phyloP scores from a whole-genome alignment of 2,888 invertebrate species.

The Drosophila fulvimacula region DNA sequence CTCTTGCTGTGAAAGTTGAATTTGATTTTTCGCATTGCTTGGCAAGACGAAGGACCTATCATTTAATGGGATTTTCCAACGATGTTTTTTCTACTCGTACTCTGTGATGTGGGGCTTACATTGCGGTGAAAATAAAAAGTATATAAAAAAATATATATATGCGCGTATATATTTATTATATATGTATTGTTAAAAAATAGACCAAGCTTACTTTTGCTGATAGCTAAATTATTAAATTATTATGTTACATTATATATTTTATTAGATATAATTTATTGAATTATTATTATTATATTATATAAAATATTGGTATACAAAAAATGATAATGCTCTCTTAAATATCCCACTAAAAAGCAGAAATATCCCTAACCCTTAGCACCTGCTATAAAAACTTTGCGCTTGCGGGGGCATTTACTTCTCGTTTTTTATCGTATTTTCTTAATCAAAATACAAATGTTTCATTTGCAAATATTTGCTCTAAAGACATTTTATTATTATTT shows the following conservation, averaged over 20 bases:
- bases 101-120: not conserved
- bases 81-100: conserved; percentile 10
- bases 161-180: too few species aligned
- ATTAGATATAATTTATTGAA: too few species aligned
- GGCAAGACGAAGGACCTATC: conserved; percentile 14
- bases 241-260: too few species aligned
- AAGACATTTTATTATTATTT: conserved; percentile 22
- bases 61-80: conserved; percentile 63
- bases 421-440: conserved; percentile 1
- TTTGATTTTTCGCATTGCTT: conserved; percentile 70
- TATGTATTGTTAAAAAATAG: too few species aligned
- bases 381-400: not conserved
- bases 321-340: not conserved
- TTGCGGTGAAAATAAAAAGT: not conserved
- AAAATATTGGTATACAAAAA: too few species aligned
- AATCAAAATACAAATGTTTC: conserved; percentile 27
- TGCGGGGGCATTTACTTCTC: too few species aligned
- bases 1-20: conserved; percentile 53
- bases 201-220: not conserved
- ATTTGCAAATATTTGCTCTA: conserved; percentile 4
- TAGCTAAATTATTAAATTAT: too few species aligned
- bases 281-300: too few species aligned
- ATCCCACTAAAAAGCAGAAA: not conserved
- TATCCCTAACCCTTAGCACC: not conserved
- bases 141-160: not conserved